Conservation (phyloP, 2,888 invertebrate genomes). For the Epsilonema sp. region DNA sequence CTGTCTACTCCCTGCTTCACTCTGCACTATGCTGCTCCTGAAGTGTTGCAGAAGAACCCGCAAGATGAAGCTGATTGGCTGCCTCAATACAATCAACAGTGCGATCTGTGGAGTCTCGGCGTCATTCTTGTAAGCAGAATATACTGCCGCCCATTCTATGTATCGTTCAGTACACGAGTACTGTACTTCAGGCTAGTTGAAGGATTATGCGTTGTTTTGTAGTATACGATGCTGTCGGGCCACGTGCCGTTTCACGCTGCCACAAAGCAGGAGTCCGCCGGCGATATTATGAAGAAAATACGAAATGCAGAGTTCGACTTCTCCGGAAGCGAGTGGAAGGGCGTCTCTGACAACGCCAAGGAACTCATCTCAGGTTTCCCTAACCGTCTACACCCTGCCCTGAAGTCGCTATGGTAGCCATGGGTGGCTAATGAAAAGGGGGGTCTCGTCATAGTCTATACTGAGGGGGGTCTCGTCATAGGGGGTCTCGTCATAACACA, state of each 20-base stretch:
- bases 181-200: not conserved
- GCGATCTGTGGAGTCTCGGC: constrained; percentile 88
- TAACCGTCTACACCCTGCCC: not conserved
- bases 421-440: too few species aligned
- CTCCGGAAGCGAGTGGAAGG: constrained; percentile 48
- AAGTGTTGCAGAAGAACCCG: constrained; percentile 47
- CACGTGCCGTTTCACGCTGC: constrained; percentile 58
- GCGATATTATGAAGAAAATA: constrained; percentile 54
- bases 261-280: constrained; percentile 50
- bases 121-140: constrained; percentile 59
- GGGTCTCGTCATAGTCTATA: too few species aligned
- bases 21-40: constrained; percentile 80
- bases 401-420: too few species aligned
- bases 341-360: constrained; percentile 53
- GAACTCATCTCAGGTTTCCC: constrained; percentile 42
- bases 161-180: not conserved
- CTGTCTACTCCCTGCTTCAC: constrained; percentile 77
- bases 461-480: too few species aligned
- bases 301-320: constrained; percentile 57
- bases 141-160: not conserved
- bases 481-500: too few species aligned
- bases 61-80: constrained; percentile 33
- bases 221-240: constrained; percentile 65
- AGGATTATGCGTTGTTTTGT: constrained; percentile 15
- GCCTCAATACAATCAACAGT: constrained; percentile 57